Evolutionary conservation across 2,888 invertebrate species (phyloP).

Genomic region (Chymomyza amoena): DNA sequence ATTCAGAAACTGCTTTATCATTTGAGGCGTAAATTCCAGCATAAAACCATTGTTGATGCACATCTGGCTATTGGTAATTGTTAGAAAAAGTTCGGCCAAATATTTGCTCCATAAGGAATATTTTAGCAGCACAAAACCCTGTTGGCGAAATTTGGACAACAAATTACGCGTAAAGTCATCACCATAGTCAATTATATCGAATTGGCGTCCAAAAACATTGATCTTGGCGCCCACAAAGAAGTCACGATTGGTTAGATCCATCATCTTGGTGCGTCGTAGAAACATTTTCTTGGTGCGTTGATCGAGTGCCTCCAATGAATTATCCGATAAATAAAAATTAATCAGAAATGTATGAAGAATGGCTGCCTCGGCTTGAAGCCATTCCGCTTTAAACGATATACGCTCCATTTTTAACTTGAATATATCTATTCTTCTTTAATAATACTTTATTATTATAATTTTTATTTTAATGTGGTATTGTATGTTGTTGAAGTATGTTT

Average conservation of each 20-base stretch:
- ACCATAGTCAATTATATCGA: constrained; percentile 86
- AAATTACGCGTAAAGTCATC: constrained; percentile 82
- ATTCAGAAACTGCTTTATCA: constrained; percentile 83
- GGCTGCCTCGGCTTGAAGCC: constrained; percentile 90
- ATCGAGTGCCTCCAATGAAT: constrained; percentile 89
- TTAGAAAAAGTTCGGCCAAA: constrained; percentile 86
- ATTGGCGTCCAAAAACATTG: constrained; percentile 86
- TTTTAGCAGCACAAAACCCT: constrained; percentile 89
- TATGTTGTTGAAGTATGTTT: constrained; percentile 18
- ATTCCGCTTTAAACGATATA: constrained; percentile 86
- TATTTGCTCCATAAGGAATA: constrained; percentile 84
- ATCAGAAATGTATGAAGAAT: constrained; percentile 87
- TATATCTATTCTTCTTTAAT: constrained; percentile 14
- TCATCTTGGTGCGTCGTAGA: constrained; percentile 83
- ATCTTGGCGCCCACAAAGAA: constrained; percentile 87
- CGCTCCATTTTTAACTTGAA: background rate
- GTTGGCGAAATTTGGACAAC: constrained; percentile 82
- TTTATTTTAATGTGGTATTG: background rate
- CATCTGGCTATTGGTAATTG: constrained; percentile 83
- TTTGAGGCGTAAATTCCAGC: constrained; percentile 83
- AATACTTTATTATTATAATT: background rate
- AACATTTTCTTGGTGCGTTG: constrained; percentile 83
- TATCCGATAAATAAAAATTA: constrained; percentile 87
- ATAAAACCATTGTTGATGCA: constrained; percentile 86
- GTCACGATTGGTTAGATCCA: constrained; percentile 83